A percentile compares a stretch with the other conserved stretches of the same genome.
phyloP scores from a whole-genome alignment of 2,113 vertebrate species.

The Coturnix japonica region DNA sequence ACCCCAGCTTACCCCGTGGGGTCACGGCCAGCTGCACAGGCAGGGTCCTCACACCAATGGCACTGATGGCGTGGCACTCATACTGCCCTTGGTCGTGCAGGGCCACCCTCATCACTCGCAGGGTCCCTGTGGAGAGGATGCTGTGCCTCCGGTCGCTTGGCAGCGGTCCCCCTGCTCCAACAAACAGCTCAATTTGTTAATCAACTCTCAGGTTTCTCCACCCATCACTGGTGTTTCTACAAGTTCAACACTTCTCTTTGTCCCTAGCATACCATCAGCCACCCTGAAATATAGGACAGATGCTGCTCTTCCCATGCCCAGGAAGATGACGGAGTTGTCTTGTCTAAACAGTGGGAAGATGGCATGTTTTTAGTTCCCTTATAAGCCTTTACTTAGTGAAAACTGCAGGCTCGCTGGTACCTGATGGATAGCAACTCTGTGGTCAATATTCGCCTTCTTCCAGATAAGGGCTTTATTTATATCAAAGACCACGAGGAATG shows the following conservation, averaged over 20 bases:
- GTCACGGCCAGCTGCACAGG: constrained; percentile 62
- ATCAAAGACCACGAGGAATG: neutral
- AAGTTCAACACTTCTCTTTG: neutral
- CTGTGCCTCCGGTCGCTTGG: constrained; percentile 68
- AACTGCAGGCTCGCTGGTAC: neutral
- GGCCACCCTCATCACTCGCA: constrained; percentile 64
- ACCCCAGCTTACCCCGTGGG: constrained; percentile 49
- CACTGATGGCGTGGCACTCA: constrained; percentile 76
- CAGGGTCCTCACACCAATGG: constrained; percentile 41
- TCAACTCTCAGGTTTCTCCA: rapidly evolving
- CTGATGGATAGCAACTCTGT: neutral
- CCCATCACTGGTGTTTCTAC: neutral
- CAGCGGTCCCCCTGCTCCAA: constrained; percentile 58
- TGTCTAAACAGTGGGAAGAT: neutral
- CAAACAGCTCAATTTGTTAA: rapidly evolving
- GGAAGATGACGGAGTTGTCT: neutral
- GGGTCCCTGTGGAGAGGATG: constrained; percentile 67
- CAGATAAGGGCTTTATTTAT: neutral
- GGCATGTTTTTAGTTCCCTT: neutral
- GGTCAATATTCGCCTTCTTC: neutral
- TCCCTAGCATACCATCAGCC: neutral
- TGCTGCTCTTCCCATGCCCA: neutral
- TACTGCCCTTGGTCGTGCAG: constrained; percentile 75
- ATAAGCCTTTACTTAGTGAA: neutral
- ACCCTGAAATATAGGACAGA: neutral